A percentile compares a stretch with the other conserved stretches of the same genome.
These are phyloP conservation scores for Thunnus albacares DNA, from an alignment of 2,797 vertebrate species.

Conservation along the genomic window DNA sequence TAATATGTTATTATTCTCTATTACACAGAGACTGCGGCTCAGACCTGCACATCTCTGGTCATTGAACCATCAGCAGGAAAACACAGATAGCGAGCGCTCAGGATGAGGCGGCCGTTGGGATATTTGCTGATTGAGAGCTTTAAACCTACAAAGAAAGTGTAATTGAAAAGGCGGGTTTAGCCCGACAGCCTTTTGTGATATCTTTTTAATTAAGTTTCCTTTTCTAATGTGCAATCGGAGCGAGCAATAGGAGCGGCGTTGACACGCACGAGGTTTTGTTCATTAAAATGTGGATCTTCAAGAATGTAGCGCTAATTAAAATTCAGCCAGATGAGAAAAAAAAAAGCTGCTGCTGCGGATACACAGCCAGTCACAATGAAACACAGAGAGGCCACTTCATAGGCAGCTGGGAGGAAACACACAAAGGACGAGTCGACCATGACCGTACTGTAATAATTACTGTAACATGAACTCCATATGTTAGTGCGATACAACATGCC, in stretches of 20 bases:
- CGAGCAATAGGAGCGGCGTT: slow-evolving; percentile 62
- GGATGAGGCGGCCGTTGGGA: slow-evolving; percentile 51
- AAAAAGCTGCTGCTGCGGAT: slow-evolving; percentile 42
- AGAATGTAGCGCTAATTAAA: slow-evolving; percentile 81
- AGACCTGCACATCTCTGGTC: no score
- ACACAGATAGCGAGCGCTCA: slow-evolving; percentile 30
- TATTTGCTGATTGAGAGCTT: slow-evolving; percentile 81
- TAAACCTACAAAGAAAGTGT: slow-evolving; percentile 75
- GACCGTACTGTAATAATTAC: no score
- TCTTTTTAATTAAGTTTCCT: slow-evolving; percentile 86
- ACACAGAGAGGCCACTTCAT: slow-evolving; percentile 46
- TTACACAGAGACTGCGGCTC: no score
- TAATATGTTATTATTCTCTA: no score
- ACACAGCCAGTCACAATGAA: slow-evolving; percentile 41
- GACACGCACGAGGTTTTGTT: slow-evolving; percentile 73
- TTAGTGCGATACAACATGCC: background rate
- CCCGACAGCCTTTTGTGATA: slow-evolving; percentile 82
- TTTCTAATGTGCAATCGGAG: slow-evolving; percentile 75
- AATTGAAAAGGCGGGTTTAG: slow-evolving; percentile 83
- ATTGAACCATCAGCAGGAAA: slow-evolving; percentile 52
- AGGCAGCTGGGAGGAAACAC: slow-evolving; percentile 28
- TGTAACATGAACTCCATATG: background rate
- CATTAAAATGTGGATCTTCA: slow-evolving; percentile 80
- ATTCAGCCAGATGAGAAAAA: slow-evolving; percentile 63
- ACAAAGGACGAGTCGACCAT: slow-evolving; percentile 11